Evolutionary conservation across 2,888 invertebrate species (phyloP), one percentile per base, ranked within the genome.

Genomic region (Stenichneumon culpator): DNA sequence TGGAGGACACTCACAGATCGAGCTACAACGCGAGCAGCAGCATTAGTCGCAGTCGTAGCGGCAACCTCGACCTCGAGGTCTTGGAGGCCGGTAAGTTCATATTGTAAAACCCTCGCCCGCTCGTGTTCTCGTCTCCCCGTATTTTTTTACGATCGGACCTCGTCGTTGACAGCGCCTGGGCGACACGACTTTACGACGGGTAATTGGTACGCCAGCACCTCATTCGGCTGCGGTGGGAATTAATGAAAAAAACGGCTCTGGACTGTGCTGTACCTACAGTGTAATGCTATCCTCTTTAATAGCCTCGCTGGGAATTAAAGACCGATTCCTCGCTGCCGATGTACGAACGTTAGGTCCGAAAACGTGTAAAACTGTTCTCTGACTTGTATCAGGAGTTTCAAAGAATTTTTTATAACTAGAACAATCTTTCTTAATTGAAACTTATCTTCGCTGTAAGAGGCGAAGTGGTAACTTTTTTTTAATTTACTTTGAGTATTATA

Each of bases 1-100:
- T 97, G 96, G 97, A 97, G 89, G 95, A 95, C 87, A 85, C 90
- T 82, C 90, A 89, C 70, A 86, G 85, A 81, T 69, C 84, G 68
- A 88, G 91, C 80, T 92, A 92, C 89, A 91, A 92, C 80, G 91
- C 91, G 63, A 91, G 91, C 88, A 92, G 92, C 87, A 92, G 91
- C 85, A 91, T 93, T 84, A 93, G 93, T 83, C 92, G 90, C 81
- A 94, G 93, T 70, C 92, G 91, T 28, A 93, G 93, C 81, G 93
- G 90, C 52, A 93, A 93, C 87, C 89, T 93, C 86, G 93, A 94
- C 87, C 91, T 93, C 87, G 93, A 93, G 79, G 89, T 93, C 77
- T 90, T 93, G 79, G 93, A 93, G 86, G 92, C 92, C 88, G 94
- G 94, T 93, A 86, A 89, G 91, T 86, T 22, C 54, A 32, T 19